A percentile compares a stretch with the other conserved stretches of the same genome.
These are phyloP conservation scores for Nasua narica DNA, from an alignment of 2,797 vertebrate species.

Conservation along the genomic window DNA sequence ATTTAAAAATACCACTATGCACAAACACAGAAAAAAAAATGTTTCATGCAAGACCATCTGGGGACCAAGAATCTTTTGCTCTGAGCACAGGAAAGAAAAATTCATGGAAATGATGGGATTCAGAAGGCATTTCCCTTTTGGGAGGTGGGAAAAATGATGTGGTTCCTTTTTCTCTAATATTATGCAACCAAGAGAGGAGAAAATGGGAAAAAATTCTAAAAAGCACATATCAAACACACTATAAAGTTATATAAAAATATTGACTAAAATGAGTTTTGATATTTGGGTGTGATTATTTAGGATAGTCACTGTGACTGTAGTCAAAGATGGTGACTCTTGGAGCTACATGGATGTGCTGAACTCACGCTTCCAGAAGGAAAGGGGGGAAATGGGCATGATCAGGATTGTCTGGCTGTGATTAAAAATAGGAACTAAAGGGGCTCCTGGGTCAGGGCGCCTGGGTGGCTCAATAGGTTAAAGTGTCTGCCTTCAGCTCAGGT, in stretches of 20 bases:
- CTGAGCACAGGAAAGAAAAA: neutral
- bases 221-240: neutral
- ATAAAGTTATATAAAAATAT: neutral
- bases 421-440: neutral
- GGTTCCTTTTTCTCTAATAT: neutral
- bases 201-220: conserved; percentile 38
- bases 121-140: neutral
- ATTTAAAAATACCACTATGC: neutral
- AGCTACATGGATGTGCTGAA: neutral
- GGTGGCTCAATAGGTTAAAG: neutral
- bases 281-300: neutral
- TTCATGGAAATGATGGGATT: neutral
- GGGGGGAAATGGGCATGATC: neutral
- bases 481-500: no score
- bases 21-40: neutral
- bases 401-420: neutral
- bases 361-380: neutral
- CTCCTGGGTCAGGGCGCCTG: neutral
- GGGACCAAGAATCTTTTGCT: neutral
- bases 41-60: neutral
- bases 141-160: neutral
- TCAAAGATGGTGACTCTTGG: neutral
- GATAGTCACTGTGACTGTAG: neutral
- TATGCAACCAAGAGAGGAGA: neutral
- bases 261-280: neutral